These are phyloP conservation scores for Ptychodera flava DNA, from an alignment of 35 echinoderm and acorn worm genomes.

Conservation along the genomic window DNA sequence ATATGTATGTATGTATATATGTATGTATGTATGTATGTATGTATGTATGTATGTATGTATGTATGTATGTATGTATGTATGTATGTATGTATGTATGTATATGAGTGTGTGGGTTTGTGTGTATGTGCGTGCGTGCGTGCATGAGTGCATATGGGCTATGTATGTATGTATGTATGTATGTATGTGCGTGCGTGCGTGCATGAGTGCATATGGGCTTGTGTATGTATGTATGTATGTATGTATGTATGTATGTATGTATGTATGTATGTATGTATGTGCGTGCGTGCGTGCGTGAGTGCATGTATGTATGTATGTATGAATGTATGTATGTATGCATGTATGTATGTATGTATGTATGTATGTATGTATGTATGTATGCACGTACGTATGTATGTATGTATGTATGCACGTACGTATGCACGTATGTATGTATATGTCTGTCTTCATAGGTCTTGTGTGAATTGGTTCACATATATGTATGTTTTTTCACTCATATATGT, in stretches of 20 bases:
- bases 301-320: background rate
- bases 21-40: too few species aligned
- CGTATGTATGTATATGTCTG: background rate
- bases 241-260: background rate
- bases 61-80: too few species aligned
- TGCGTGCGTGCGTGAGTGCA: background rate
- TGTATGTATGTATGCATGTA: background rate
- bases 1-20: too few species aligned
- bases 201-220: background rate
- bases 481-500: too few species aligned
- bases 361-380: background rate
- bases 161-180: too few species aligned
- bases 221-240: background rate
- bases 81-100: too few species aligned
- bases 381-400: background rate
- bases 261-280: background rate
- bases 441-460: background rate
- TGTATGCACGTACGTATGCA: background rate
- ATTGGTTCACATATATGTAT: background rate
- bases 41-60: too few species aligned
- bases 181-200: too few species aligned
- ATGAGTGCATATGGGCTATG: too few species aligned
- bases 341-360: background rate
- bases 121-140: too few species aligned
- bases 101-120: too few species aligned